These are phyloP conservation scores for Ceratina australensis DNA, from an alignment of 1,140 invertebrate genomes.

Conservation along the genomic window DNA sequence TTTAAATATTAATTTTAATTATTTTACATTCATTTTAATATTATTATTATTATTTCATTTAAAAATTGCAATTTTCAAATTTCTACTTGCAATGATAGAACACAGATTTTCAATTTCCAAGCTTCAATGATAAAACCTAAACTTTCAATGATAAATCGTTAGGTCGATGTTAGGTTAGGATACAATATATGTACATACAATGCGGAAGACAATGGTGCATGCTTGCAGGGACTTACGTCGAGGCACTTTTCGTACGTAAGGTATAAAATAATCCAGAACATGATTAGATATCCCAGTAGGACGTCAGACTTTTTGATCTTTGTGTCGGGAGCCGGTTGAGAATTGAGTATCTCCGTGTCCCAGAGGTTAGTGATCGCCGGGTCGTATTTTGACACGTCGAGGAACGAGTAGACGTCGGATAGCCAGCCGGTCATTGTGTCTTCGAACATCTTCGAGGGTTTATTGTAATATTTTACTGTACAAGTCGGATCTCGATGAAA, in stretches of 20 bases:
- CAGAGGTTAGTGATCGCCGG: conserved; percentile 41
- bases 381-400: conserved; percentile 50
- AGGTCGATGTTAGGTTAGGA: too few species aligned
- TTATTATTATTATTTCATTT: not conserved
- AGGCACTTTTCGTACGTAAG: conserved; percentile 64
- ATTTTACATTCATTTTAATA: too few species aligned
- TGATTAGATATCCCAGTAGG: conserved; percentile 54
- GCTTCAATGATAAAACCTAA: not conserved
- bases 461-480: too few species aligned
- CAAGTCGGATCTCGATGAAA: too few species aligned
- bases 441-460: conserved; percentile 33
- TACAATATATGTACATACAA: not conserved
- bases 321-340: conserved; percentile 21
- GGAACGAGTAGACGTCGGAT: conserved; percentile 44
- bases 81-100: conserved; percentile 1
- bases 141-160: conserved; percentile 23
- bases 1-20: too few species aligned
- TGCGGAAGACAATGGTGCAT: not conserved
- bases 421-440: conserved; percentile 46
- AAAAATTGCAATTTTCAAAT: not conserved
- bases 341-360: conserved; percentile 35
- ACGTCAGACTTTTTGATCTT: conserved; percentile 45
- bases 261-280: conserved; percentile 61
- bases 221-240: conserved; percentile 58
- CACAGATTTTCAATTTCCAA: too few species aligned